Conservation (phyloP, 2,888 invertebrate genomes). For the Epinotia bilunana region DNA sequence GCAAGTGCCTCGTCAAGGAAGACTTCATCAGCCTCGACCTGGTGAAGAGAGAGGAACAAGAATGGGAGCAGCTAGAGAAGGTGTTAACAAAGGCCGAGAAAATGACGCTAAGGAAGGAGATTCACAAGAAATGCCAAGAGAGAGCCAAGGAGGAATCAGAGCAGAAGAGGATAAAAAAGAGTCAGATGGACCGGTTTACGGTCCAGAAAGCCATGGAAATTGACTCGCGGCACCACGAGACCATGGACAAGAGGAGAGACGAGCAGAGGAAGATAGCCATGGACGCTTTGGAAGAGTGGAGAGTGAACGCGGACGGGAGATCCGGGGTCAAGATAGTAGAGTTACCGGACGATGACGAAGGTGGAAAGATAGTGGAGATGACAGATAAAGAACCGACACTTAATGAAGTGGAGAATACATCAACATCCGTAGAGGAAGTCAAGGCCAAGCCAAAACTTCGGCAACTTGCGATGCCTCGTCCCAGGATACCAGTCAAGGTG, state of each 20-base stretch:
- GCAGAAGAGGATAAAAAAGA: slow-evolving; percentile 79
- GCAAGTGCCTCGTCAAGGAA: slow-evolving; percentile 86
- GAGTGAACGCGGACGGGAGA: slow-evolving; percentile 56
- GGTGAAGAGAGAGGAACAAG: slow-evolving; percentile 81
- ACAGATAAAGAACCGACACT: slow-evolving; percentile 37
- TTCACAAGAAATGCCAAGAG: slow-evolving; percentile 83
- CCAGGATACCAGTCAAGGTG: slow-evolving; percentile 42
- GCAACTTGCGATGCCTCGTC: slow-evolving; percentile 33
- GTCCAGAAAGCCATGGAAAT: slow-evolving; percentile 80
- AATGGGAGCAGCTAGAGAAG: slow-evolving; percentile 85
- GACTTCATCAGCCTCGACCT: slow-evolving; percentile 87
- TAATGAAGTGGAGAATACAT: slow-evolving; percentile 10
- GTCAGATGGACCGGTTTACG: slow-evolving; percentile 82
- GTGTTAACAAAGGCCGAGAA: slow-evolving; percentile 84
- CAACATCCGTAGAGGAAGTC: slow-evolving; percentile 26
- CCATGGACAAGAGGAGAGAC: slow-evolving; percentile 87
- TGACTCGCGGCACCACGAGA: slow-evolving; percentile 78
- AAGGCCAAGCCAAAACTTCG: slow-evolving; percentile 44
- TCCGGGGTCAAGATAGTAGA: slow-evolving; percentile 42
- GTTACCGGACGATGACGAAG: slow-evolving; percentile 44
- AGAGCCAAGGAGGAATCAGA: slow-evolving; percentile 82
- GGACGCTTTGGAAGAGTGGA: slow-evolving; percentile 87
- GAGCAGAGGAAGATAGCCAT: slow-evolving; percentile 86
- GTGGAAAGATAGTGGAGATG: slow-evolving; percentile 45
- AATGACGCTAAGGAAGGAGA: slow-evolving; percentile 81